Evolutionary conservation across 2,888 invertebrate species (phyloP), one percentile per base, ranked within the genome.

Genomic region (Schrankia costaestrigalis): DNA sequence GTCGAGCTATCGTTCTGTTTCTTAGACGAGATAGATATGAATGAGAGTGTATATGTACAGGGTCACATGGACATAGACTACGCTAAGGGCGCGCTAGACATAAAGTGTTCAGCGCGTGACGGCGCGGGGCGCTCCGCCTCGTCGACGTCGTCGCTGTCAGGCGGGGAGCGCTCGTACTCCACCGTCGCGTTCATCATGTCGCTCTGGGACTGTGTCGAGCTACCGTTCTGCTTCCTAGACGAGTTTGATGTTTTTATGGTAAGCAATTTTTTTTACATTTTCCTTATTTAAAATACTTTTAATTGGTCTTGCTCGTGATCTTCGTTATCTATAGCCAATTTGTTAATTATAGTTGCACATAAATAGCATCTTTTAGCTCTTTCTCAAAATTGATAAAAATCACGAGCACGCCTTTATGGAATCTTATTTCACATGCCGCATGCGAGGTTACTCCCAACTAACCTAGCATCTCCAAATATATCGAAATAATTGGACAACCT

Each of bases 181-280:
- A 98, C 98, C 0, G 95, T 98, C 6, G 95, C 97, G 18, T 95
- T 98, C 75, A 91, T 99, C 49, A 91, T 98, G 79, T 92, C 98
- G 15, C 89, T 99, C 17, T 99, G 99, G 99, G 94, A 95, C 40
- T 94, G 94, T 50, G 94, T 96, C 64, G 93, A 95, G 64, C 91
- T 96, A 63, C 98, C 99, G 0, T 98, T 99, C 82, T 94, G 94
- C 89, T 93, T 97, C 76, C 89, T 98, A 56, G 98, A 98, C 77
- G 98, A 99, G 89, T 98, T 97, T 71, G 98, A 98, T 69, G 97
- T 98, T 0, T 98, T 96, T 71, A 97, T 98, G 94, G 97, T 95
- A 69, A 46, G 64, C 33, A 2, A 9, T n/a, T n/a, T n/a, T n/a
- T n/a, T n/a, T n/a, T 12, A 11, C 7, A 17, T 98, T 0, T 98